Percentiles rank a stretch among this genome's conserved stretches.
Evolutionary conservation across 2,113 vertebrate species (phyloP).

Genomic region (Cygnus buccinator): DNA sequence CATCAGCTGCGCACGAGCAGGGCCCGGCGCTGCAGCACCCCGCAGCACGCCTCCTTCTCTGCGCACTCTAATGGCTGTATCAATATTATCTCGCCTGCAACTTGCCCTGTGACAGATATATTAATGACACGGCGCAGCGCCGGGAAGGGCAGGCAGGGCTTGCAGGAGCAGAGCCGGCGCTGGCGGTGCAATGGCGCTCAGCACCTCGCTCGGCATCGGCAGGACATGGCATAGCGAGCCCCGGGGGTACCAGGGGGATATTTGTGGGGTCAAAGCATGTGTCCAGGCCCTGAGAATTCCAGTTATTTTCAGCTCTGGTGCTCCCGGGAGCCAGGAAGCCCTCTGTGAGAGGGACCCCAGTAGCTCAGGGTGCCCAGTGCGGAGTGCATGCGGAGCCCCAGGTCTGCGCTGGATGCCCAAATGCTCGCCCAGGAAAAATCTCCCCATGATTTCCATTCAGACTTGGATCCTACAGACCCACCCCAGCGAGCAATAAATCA

Average conservation of each 20-base stretch:
- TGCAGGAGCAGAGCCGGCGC: rapidly evolving
- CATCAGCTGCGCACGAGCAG: rapidly evolving
- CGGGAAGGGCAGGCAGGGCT: background rate
- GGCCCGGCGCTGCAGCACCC: background rate
- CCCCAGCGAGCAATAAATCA: background rate
- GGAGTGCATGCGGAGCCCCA: rapidly evolving
- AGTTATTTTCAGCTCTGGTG: background rate
- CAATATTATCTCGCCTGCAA: background rate
- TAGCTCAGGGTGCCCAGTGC: background rate
- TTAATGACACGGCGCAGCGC: background rate
- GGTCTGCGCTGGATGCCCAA: background rate
- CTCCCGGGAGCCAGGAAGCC: background rate
- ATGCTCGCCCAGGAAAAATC: background rate
- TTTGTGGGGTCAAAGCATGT: background rate
- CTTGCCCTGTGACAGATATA: conserved; percentile 44
- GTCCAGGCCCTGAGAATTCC: rapidly evolving
- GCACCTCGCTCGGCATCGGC: background rate
- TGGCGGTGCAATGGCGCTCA: background rate
- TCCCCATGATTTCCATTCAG: background rate
- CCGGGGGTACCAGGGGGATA: rapidly evolving
- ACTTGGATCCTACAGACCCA: background rate
- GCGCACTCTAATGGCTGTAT: conserved; percentile 1
- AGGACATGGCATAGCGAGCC: background rate
- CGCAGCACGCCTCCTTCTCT: background rate
- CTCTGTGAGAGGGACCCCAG: rapidly evolving